phyloP scores from a whole-genome alignment of 1,140 invertebrate genomes.

The Drosophila auraria region DNA sequence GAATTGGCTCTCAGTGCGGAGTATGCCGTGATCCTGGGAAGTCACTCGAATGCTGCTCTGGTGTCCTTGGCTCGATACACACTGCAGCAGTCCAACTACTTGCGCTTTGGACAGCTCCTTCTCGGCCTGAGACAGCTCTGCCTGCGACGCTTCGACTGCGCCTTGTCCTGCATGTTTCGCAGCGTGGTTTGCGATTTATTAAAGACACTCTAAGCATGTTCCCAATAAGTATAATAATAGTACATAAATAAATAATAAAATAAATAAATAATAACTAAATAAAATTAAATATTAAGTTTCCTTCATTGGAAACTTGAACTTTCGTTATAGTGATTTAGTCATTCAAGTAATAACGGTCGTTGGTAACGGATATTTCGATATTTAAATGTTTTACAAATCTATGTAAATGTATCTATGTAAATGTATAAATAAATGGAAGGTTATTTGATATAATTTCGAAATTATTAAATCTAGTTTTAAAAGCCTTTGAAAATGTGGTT shows the following conservation, averaged over 20 bases:
- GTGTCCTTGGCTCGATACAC: slow-evolving; percentile 76
- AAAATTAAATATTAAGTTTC: no score
- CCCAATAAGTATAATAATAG: neutral
- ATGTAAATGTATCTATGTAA: no score
- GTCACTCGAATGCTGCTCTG: slow-evolving; percentile 70
- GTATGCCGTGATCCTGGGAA: slow-evolving; percentile 64
- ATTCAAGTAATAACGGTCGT: no score
- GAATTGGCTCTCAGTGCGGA: slow-evolving; percentile 68
- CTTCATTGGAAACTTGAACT: no score
- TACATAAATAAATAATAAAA: neutral
- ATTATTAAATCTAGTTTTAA: no score
- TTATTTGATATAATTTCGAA: no score
- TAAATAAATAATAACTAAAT: no score
- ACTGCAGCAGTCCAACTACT: slow-evolving; percentile 72
- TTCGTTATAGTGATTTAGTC: no score
- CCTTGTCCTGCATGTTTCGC: slow-evolving; percentile 71
- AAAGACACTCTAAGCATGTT: slow-evolving; percentile 50
- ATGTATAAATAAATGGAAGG: no score
- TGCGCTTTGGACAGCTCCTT: slow-evolving; percentile 77
- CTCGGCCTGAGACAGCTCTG: slow-evolving; percentile 74
- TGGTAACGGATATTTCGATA: no score
- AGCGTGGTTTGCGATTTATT: slow-evolving; percentile 74
- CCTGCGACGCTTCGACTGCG: slow-evolving; percentile 70
- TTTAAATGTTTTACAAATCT: no score
- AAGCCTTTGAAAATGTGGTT: no score